Percentiles rank a stretch among this genome's conserved stretches.
Conservation (phyloP, 92 coral and sea anemone species). For the Umimayanthus chanpuru region DNA sequence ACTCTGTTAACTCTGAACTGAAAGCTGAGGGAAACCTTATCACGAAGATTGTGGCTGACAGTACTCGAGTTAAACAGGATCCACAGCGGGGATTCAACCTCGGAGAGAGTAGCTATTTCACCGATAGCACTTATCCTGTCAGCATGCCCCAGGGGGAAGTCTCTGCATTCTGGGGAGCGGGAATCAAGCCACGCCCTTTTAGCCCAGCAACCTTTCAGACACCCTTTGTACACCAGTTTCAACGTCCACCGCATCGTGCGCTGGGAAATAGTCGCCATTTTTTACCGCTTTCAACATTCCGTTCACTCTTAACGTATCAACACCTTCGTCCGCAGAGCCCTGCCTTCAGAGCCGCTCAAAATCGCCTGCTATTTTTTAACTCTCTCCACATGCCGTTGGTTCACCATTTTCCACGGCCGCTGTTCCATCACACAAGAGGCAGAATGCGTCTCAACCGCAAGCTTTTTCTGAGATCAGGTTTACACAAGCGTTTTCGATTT, state of each 20-base stretch:
- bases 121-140: slow-evolving; percentile 22
- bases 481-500: slow-evolving; percentile 25
- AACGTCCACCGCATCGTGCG: slow-evolving; percentile 4
- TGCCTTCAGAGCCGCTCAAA: not conserved
- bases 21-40: slow-evolving; percentile 42
- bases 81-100: slow-evolving; percentile 24
- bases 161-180: not conserved
- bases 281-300: slow-evolving; percentile 7
- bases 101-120: slow-evolving; percentile 38
- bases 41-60: slow-evolving; percentile 17
- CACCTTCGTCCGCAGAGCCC: not conserved
- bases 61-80: slow-evolving; percentile 29
- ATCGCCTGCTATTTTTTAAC: not conserved
- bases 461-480: not conserved
- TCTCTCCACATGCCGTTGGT: slow-evolving; percentile 24
- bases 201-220: slow-evolving; percentile 12
- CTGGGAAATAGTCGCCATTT: slow-evolving; percentile 8
- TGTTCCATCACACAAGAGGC: slow-evolving; percentile 1
- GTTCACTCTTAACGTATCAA: slow-evolving; percentile 24
- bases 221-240: slow-evolving; percentile 33
- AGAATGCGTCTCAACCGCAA: not conserved
- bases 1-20: slow-evolving; percentile 32
- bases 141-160: not conserved
- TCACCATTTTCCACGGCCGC: slow-evolving; percentile 17
- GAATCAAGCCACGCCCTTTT: slow-evolving; percentile 4